Percentiles rank a stretch among this genome's conserved stretches.
These are phyloP conservation scores for Steromphala cineraria DNA, from an alignment of 2,888 invertebrate species.

Conservation along the genomic window DNA sequence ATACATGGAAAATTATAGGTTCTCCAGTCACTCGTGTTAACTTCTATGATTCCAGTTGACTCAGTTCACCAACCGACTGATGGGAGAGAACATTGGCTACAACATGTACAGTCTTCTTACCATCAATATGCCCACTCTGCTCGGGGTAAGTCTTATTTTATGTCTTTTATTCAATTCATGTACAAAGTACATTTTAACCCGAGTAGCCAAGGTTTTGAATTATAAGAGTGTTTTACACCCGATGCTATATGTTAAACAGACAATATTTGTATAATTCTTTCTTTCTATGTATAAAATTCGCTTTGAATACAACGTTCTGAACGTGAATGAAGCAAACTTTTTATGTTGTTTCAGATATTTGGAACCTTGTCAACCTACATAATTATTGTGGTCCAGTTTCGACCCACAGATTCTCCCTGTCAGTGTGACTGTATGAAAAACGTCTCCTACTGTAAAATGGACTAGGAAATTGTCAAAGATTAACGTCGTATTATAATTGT, in stretches of 20 bases:
- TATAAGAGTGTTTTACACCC: too few relatives aligned
- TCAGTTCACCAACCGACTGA: background rate
- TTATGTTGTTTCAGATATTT: background rate
- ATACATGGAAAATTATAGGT: too few relatives aligned
- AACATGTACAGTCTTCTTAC: background rate
- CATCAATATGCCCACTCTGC: background rate
- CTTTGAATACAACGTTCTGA: too few relatives aligned
- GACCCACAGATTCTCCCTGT: background rate
- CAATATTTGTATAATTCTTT: too few relatives aligned
- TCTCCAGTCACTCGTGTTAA: background rate
- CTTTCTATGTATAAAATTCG: too few relatives aligned
- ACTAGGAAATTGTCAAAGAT: too few relatives aligned
- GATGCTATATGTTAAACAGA: too few relatives aligned
- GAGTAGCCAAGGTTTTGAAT: too few relatives aligned
- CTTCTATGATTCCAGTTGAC: background rate
- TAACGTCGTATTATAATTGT: too few relatives aligned
- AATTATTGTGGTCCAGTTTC: background rate
- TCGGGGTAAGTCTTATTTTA: background rate
- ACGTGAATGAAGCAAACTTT: too few relatives aligned
- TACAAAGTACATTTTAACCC: too few relatives aligned
- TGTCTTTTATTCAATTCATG: too few relatives aligned
- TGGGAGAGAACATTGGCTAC: background rate
- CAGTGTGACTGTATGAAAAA: background rate
- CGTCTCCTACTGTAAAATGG: background rate
- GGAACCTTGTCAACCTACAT: background rate